Evolutionary conservation across 1,140 invertebrate genomes (phyloP), one percentile per base, ranked within the genome.

Genomic region (Leptopilina clavipes): DNA sequence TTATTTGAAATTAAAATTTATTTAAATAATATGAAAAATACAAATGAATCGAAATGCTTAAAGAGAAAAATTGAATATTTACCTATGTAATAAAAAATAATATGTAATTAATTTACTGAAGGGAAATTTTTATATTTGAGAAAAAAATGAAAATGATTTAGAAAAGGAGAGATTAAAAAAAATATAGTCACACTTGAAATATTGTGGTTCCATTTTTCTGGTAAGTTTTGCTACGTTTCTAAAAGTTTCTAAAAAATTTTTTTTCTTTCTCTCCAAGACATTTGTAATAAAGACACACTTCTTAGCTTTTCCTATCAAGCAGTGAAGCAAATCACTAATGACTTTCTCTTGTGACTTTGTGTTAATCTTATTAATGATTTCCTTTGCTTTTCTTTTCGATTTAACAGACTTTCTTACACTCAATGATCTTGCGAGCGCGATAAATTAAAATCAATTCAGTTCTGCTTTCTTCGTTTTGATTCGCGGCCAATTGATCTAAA

Each of bases 351-450:
- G 12, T 5, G 59, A 65, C 59, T 65, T 65, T 8, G 59, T 80
- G 54, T 75, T 40, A 22, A 14, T 25, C 59, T 8, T 43, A 72
- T 71, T 18, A 40, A n/a, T 18, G 25, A 65, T 70, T 79, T 71
- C 17, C 72, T 72, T 71, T 43, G 48, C 25, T n/a, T 73, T 74
- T 70, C 40, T 71, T 48, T 56, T 70, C 48, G 17, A 19, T 40
- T 65, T 14, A 6, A 45, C 74, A 75, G 44, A 65, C 73, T 81
- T 81, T 83, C 77, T 74, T 78, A n/a, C 43, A 25, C 37, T 56
- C 43, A 71, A 71, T 78, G 76, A 73, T 78, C 75, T 80, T 78
- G 79, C 25, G 25, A 79, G 75, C 56, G 75, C n/a, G n/a, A 79
- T 76, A 76, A 73, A 75, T 71, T 74, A 48, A 31, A 31, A 75